Conservation (phyloP, 2,113 vertebrate genomes). For the Neopipo cinnamomea region DNA sequence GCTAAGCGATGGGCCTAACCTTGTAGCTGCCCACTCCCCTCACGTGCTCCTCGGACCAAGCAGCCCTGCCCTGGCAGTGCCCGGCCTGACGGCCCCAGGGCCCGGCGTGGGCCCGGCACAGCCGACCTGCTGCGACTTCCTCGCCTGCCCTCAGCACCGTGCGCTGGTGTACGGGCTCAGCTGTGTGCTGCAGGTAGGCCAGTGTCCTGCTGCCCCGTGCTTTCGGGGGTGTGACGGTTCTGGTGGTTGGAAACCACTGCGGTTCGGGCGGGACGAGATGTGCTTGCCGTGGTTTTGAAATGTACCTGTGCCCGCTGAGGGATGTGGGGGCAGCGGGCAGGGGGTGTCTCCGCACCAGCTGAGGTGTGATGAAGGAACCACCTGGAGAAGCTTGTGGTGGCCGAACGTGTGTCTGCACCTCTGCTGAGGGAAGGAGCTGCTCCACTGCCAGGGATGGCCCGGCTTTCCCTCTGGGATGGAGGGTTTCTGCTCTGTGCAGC, state of each 20-base stretch:
- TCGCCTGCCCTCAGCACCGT: constrained; percentile 75
- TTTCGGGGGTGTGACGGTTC: background rate
- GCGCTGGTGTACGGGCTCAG: constrained; percentile 77
- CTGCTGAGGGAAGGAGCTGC: background rate
- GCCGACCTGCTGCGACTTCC: constrained; percentile 69
- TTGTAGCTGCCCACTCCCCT: constrained; percentile 66
- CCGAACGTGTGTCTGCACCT: fast-evolving
- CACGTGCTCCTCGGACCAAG: constrained; percentile 67
- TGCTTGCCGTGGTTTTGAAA: background rate
- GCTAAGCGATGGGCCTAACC: constrained; percentile 67
- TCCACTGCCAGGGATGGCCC: background rate
- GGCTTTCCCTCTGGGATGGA: background rate
- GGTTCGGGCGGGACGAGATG: background rate
- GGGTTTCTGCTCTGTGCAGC: background rate
- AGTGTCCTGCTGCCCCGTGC: background rate
- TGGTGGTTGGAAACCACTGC: background rate
- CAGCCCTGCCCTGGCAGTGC: constrained; percentile 55
- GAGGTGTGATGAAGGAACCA: fast-evolving
- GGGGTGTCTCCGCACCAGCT: fast-evolving
- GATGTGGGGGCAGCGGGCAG: background rate
- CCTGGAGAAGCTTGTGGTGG: background rate
- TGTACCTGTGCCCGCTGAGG: background rate
- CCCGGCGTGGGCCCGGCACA: constrained; percentile 59
- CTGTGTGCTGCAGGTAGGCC: constrained; percentile 78
- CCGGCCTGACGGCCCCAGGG: constrained; percentile 47